phyloP scores from a whole-genome alignment of 2,797 vertebrate species.

The Halcyon leucocephala region DNA sequence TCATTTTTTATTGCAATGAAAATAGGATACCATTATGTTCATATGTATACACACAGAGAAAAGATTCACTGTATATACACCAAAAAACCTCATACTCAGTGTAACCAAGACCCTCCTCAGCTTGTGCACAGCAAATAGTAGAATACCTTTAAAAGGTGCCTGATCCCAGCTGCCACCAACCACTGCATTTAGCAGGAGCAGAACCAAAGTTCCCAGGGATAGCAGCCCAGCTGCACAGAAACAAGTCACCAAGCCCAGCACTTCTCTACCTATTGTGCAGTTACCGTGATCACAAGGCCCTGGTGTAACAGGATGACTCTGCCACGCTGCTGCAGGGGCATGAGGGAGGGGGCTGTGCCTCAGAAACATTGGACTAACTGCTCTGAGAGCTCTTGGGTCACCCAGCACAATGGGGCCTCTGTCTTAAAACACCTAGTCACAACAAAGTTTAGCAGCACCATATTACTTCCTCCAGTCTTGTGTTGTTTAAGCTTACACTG shows the following conservation, averaged over 20 bases:
- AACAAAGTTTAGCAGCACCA: not conserved
- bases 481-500: not conserved
- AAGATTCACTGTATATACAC: slow-evolving; percentile 13
- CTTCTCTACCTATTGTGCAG: not conserved
- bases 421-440: not conserved
- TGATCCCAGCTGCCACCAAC: not conserved
- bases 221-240: not conserved
- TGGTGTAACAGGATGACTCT: not conserved
- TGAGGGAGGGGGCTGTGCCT: not conserved
- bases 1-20: slow-evolving; percentile 66
- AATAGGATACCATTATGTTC: slow-evolving; percentile 26
- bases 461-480: not conserved
- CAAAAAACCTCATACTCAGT: slow-evolving; percentile 16
- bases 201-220: not conserved
- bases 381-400: not conserved
- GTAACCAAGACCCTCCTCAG: not conserved
- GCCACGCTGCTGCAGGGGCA: not conserved
- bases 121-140: not conserved
- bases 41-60: not conserved
- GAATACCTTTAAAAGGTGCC: not conserved
- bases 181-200: not conserved
- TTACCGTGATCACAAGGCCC: not conserved
- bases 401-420: not conserved
- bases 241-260: not conserved
- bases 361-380: not conserved